Percentiles rank a stretch among this genome's conserved stretches.
Evolutionary conservation across 2,113 vertebrate genomes (phyloP).

Genomic region (Pomatorhinus ruficollis): DNA sequence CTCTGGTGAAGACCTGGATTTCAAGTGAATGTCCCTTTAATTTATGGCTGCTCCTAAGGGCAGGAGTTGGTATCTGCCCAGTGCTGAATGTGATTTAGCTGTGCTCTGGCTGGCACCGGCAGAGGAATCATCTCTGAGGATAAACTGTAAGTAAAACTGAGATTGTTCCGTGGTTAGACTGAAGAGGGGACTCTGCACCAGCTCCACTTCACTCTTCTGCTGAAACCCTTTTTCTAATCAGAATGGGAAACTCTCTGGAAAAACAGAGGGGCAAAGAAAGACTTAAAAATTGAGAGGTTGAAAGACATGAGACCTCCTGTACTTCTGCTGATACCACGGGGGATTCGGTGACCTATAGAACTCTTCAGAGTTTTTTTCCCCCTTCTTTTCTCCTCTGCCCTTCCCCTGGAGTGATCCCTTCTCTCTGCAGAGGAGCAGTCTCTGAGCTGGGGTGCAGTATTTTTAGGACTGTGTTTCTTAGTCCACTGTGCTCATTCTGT

Average conservation of each 20-base stretch:
- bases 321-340: background rate
- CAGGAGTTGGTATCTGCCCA: background rate
- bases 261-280: background rate
- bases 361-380: rapidly evolving
- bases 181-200: background rate
- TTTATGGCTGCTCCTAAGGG: background rate
- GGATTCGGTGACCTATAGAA: background rate
- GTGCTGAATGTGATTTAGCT: background rate
- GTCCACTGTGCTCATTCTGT: background rate
- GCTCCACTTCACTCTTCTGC: background rate
- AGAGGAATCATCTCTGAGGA: background rate
- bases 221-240: background rate
- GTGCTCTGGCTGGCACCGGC: background rate
- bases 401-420: background rate
- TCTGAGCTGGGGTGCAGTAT: background rate
- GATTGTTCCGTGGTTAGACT: background rate
- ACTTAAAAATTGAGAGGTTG: background rate
- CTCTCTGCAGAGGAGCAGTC: background rate
- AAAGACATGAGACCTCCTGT: background rate
- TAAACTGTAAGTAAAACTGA: slow-evolving; percentile 11
- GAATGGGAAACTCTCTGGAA: background rate
- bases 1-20: background rate
- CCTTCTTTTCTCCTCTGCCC: background rate
- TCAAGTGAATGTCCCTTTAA: slow-evolving; percentile 16
- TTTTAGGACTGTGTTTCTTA: background rate